Evolutionary conservation across 2,113 vertebrate species (phyloP), one percentile per base, ranked within the genome.

Genomic region (Brachypodius melanocephalos): DNA sequence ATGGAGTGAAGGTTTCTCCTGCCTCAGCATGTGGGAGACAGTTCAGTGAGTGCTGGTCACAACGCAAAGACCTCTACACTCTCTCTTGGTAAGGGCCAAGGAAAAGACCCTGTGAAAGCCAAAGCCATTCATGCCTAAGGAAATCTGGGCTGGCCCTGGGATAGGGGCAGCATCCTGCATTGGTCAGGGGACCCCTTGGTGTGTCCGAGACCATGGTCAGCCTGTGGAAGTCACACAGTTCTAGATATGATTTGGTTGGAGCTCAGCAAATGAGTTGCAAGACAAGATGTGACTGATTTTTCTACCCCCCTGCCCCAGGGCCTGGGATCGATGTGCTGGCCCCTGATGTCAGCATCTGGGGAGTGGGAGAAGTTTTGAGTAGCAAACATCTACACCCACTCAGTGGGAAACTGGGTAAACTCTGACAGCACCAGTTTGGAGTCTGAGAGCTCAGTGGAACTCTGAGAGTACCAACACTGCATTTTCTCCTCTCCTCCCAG

Each of bases 321-420:
- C 98, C 98, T 84, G 98, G 98, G 96, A 98, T 98, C 89, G 98
- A 99, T 2, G 96, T 98, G 34, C 98, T 98, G 22, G 98, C 98
- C 63, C 98, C 98, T 24, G 98, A 99, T 97, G 98, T 99, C 98
- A 98, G 98, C 96, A 40, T 98, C 97, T 1, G 98, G 98, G 20
- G 98, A 99, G 94, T 93, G 96, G 79, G 98, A 99, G 94, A 99
- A 99, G 98, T 99, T 98, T 96, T 99, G 98, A 98, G 98, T 98
- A 13, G 98, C 98, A 9, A 98, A 99, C 95, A 99, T 97, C 26
- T 98, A 98, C 32, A 98, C 98, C 34, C 98, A 98, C 97, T 98
- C 98, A 17, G 98, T 98, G 55, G 98, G 98, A 65, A 98, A 98
- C 85, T 55, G 95, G 59, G 97, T 98, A 96, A 98, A 43, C 12